These are phyloP conservation scores for Jaculus jaculus DNA, from an alignment of 2,113 vertebrate species.

Conservation along the genomic window DNA sequence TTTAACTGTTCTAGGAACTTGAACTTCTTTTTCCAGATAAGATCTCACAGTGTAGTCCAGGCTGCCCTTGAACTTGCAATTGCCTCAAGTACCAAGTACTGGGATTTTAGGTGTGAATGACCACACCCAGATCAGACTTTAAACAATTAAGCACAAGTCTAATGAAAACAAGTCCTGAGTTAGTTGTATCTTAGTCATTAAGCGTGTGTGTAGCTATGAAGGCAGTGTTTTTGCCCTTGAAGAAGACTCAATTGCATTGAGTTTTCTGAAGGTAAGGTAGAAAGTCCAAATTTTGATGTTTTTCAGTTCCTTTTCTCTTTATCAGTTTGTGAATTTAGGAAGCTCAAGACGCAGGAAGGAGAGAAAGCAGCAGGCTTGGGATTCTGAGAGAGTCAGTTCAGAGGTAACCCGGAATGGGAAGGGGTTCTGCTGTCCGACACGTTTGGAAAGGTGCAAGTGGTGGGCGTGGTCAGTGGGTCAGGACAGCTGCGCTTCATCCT, in stretches of 20 bases:
- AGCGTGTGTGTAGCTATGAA: not conserved
- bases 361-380: not conserved
- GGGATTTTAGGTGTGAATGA: too few species aligned
- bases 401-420: not conserved
- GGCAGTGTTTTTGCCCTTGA: not conserved
- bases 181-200: not conserved
- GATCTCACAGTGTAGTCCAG: not conserved
- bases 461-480: not conserved
- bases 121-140: not conserved
- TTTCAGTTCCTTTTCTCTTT: not conserved
- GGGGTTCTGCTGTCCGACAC: constrained; percentile 6
- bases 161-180: not conserved
- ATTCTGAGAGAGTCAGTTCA: not conserved
- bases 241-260: not conserved
- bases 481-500: not conserved
- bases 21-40: not conserved
- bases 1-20: constrained; percentile 41
- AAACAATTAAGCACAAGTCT: constrained; percentile 4
- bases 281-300: not conserved
- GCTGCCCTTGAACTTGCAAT: not conserved
- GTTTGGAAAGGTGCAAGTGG: not conserved
- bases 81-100: too few species aligned
- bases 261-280: constrained; percentile 11
- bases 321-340: not conserved
- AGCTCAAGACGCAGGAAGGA: not conserved